Conservation (phyloP, 2,888 invertebrate species). For the Cantharis rufa region DNA sequence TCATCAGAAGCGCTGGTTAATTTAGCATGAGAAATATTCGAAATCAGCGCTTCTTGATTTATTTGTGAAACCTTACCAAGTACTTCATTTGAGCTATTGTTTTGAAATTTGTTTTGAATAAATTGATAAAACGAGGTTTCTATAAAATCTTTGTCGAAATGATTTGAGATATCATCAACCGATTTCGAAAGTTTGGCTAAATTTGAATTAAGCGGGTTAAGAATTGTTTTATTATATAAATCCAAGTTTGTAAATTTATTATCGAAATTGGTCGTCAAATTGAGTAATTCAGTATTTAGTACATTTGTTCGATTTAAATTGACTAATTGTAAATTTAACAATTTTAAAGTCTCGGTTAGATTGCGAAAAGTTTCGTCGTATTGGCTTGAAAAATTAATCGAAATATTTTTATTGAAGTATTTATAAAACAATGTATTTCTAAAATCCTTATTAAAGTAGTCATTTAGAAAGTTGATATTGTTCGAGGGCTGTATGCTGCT, state of each 20-base stretch:
- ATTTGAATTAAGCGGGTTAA: background rate
- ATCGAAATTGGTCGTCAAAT: background rate
- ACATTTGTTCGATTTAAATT: background rate
- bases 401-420: background rate
- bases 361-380: background rate
- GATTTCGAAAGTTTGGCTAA: background rate
- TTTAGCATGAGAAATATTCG: background rate
- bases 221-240: background rate
- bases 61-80: background rate
- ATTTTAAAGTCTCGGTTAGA: background rate
- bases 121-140: background rate
- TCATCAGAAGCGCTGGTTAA: background rate
- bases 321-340: background rate
- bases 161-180: background rate
- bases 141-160: background rate
- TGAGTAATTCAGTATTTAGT: background rate
- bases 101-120: background rate
- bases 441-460: background rate
- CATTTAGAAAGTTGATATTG: no score
- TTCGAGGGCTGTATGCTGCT: no score
- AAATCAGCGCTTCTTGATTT: background rate
- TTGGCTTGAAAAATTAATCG: background rate
- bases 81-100: background rate
- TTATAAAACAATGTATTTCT: conserved; percentile 5
- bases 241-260: background rate